Evolutionary conservation across 2,888 invertebrate genomes (phyloP), one percentile per base, ranked within the genome.

Genomic region (Lasius platythorax): DNA sequence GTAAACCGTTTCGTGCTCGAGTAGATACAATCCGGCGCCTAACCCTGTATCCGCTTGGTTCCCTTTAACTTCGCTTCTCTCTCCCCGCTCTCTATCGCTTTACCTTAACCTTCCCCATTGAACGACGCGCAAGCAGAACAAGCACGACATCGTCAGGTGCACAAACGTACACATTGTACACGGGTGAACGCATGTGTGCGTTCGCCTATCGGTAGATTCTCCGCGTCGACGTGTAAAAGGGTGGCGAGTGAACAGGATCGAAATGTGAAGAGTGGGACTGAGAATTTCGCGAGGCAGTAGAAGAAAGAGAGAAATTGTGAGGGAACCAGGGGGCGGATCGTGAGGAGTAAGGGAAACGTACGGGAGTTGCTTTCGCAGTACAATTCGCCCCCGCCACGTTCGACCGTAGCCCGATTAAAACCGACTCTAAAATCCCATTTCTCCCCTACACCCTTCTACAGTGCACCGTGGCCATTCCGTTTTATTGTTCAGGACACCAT

Each of bases 401-500:
- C 88, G 76, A 82, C 33, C 84, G 92, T 91, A 89, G 91, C 89
- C 89, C 93, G 93, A 93, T 93, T 93, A 94, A 94, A 94, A 93
- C 91, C 86, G 91, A 89, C 92, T 93, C 92, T 92, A 92, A 92
- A 93, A 93, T 92, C 90, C 89, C 89, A 87, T 90, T 85, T 86
- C 87, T 82, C 83, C 82, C 86, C 78, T 82, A 76, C 43, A 84
- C 83, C 82, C 50, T 72, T 23, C 84, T 40, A 1, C 64, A 87
- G 87, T 89, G 87, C 87, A 90, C 91, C 85, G 87, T 88, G 86
- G 90, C 93, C 91, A 93, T 94, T 94, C 88, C 92, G 92, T 93
- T 94, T 94, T 94, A 94, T 93, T 92, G 94, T 92, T 90, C 89
- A 87, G 90, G 87, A 88, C 90, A 91, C 92, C 93, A 93, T 93